These are phyloP conservation scores for Ptychoptera contaminata DNA, from an alignment of 2,888 invertebrate genomes.

Conservation along the genomic window DNA sequence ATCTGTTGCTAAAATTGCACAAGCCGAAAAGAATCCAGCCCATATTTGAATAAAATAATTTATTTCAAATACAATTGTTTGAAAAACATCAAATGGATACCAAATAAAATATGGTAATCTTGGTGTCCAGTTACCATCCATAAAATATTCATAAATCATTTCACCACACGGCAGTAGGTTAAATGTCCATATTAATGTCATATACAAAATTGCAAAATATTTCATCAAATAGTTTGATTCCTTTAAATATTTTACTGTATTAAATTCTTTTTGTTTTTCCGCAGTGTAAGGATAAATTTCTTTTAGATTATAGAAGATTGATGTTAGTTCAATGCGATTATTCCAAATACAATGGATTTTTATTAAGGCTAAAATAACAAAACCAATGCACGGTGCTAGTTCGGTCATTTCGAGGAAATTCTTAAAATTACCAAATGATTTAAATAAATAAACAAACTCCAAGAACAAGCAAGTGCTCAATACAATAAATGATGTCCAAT, in stretches of 20 bases:
- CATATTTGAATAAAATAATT: slow-evolving; percentile 8
- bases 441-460: slow-evolving; percentile 18
- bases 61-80: slow-evolving; percentile 1
- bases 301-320: slow-evolving; percentile 15
- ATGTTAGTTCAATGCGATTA: slow-evolving; percentile 14
- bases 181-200: slow-evolving; percentile 21
- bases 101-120: slow-evolving; percentile 11
- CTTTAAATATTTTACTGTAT: neutral
- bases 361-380: slow-evolving; percentile 15
- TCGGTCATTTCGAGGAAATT: slow-evolving; percentile 22
- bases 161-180: slow-evolving; percentile 15
- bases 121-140: slow-evolving; percentile 1
- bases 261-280: slow-evolving; percentile 14
- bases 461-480: too few species aligned
- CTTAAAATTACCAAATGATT: slow-evolving; percentile 16
- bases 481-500: too few species aligned
- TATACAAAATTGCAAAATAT: slow-evolving; percentile 17
- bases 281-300: slow-evolving; percentile 16
- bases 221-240: slow-evolving; percentile 10
- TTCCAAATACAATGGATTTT: slow-evolving; percentile 20
- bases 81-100: slow-evolving; percentile 10
- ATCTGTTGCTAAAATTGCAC: slow-evolving; percentile 20
- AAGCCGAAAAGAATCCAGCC: slow-evolving; percentile 17
- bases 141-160: slow-evolving; percentile 7
- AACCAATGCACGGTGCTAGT: slow-evolving; percentile 19